Evolutionary conservation across 2,113 vertebrate genomes (phyloP), one percentile per base, ranked within the genome.

Genomic region (Junco hyemalis): DNA sequence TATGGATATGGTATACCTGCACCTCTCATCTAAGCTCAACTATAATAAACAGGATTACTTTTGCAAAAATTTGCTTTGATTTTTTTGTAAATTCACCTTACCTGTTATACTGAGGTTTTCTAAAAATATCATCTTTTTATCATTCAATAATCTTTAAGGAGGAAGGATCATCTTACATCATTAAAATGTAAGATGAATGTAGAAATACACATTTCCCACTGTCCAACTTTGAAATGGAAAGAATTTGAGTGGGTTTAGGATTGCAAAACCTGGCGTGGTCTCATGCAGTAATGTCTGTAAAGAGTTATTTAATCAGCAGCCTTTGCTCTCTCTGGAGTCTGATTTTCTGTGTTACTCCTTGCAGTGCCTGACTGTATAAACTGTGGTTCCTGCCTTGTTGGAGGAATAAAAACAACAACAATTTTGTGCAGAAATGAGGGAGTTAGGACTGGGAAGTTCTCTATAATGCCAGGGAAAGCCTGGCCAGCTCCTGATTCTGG

Each of bases 341-440:
- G 42, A 86, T 85, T 79, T 82, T 77, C 40, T 71, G 44, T 77
- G 42, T 48, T 68, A 38, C 59, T 87, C n/a, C 1, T 87, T 95
- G 20, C 95, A 99, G 99, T 99, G 86, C 98, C 99, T 11, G 95
- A 47, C 6, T 72, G 97, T 50, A 92, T 99, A 93, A 98, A 99
- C 95, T 99, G 99, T 60, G 99, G 99, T n/a, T 97, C 92, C 86
- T 99, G 99, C 93, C 98, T 99, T 69, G 92, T 98, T 8, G 99
- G 99, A 78, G 98, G 98, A 48, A 66, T 98, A 22, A 99, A 98
- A 96, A 87, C 97, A 66, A 96, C 82, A 2, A 95, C 93, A 50
- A 95, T 99, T 83, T 35, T 96, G 54, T 99, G 99, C 95, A 98
- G 92, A 93, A 99, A 99, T 38, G 97, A 98, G 36, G 99, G 99